A percentile compares a stretch with the other conserved stretches of the same genome.
Evolutionary conservation across 2,888 invertebrate species (phyloP).

Genomic region (Dysmachus trigonus): DNA sequence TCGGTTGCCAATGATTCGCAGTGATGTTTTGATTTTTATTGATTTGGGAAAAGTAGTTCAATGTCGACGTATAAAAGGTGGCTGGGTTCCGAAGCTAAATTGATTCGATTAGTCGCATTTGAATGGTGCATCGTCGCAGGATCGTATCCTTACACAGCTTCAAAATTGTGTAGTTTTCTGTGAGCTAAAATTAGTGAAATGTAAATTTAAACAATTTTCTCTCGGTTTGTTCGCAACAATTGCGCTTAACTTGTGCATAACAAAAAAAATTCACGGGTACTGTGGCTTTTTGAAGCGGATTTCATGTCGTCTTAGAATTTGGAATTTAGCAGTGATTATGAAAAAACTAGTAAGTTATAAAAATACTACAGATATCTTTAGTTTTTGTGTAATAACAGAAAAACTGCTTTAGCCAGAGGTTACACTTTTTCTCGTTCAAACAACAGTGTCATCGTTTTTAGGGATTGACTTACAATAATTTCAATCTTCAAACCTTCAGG

Average conservation of each 20-base stretch:
- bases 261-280: background rate
- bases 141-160: background rate
- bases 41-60: constrained; percentile 38
- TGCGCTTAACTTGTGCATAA: background rate
- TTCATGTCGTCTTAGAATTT: background rate
- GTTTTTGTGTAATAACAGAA: background rate
- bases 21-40: constrained; percentile 7
- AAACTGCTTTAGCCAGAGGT: background rate
- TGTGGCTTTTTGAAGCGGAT: background rate
- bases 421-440: background rate
- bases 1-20: background rate
- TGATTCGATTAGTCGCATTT: constrained; percentile 14
- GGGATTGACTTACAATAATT: background rate
- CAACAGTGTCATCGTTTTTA: background rate
- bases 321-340: background rate
- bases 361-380: background rate
- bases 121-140: background rate
- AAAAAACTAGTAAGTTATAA: constrained; percentile 15
- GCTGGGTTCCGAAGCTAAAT: background rate
- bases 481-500: too few species aligned
- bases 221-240: background rate
- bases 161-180: background rate
- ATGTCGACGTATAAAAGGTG: constrained; percentile 27
- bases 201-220: background rate
- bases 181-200: background rate